A percentile compares a stretch with the other conserved stretches of the same genome.
These are phyloP conservation scores for Rhamphomyia laevipes DNA, from an alignment of 2,888 invertebrate species.

Conservation along the genomic window DNA sequence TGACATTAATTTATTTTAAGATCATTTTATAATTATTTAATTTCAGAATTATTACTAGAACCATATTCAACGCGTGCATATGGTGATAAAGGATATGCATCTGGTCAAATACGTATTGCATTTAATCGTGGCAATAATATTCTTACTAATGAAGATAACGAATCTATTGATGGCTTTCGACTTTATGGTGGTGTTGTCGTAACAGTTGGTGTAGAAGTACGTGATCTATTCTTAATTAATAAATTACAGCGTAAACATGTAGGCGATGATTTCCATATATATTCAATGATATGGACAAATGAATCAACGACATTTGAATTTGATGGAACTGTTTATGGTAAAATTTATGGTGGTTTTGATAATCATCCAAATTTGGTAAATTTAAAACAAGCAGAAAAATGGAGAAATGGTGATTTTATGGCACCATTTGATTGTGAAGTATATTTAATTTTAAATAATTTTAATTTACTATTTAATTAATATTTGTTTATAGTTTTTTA, in stretches of 20 bases:
- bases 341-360: neutral
- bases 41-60: neutral
- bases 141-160: neutral
- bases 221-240: neutral
- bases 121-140: neutral
- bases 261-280: slow-evolving; percentile 51
- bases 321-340: slow-evolving; percentile 44
- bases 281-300: slow-evolving; percentile 51
- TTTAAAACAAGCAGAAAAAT: neutral
- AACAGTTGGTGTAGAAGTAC: neutral
- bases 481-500: slow-evolving; percentile 42
- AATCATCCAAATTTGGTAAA: neutral
- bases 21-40: too few relatives aligned
- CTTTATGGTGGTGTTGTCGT: neutral
- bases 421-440: neutral
- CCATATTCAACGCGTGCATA: neutral
- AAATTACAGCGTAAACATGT: neutral
- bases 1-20: too few relatives aligned
- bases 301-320: slow-evolving; percentile 31
- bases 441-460: too few relatives aligned
- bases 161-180: neutral
- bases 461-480: too few relatives aligned
- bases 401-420: neutral
- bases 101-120: neutral
- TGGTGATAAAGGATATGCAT: neutral